These are phyloP conservation scores for Agapornis canus DNA, from an alignment of 2,797 vertebrate species.

Conservation along the genomic window DNA sequence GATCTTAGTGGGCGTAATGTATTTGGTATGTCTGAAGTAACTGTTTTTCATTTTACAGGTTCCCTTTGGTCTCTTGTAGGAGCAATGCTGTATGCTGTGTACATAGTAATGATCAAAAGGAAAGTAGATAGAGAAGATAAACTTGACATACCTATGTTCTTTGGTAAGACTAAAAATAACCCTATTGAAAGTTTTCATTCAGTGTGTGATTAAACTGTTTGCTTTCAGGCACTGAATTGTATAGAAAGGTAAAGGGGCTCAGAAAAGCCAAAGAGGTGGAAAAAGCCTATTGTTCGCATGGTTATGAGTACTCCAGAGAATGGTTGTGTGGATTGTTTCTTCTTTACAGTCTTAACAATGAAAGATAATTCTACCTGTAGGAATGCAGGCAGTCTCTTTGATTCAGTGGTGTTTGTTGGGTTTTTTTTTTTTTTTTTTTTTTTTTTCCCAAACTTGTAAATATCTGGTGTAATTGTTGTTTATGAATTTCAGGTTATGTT, in stretches of 20 bases:
- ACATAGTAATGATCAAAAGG: constrained; percentile 97
- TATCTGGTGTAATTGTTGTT: not conserved
- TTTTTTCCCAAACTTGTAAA: not conserved
- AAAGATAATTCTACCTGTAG: not conserved
- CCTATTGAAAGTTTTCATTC: not conserved
- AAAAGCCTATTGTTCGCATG: not conserved
- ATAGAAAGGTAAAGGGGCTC: not conserved
- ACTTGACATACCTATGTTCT: constrained; percentile 97
- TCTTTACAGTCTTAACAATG: not conserved
- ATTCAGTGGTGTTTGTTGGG: not conserved
- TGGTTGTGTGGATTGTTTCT: not conserved
- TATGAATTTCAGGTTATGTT: not conserved
- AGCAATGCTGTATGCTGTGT: constrained; percentile 91
- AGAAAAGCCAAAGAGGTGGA: not conserved
- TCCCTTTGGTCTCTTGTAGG: constrained; percentile 93
- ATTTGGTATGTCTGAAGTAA: not conserved
- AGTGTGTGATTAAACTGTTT: not conserved
- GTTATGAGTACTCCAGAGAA: not conserved
- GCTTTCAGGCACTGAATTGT: not conserved
- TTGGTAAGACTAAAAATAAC: constrained; percentile 82
- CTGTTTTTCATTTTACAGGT: constrained; percentile 75
- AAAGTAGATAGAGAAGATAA: constrained; percentile 95
- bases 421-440: not conserved
- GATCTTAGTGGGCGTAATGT: not conserved
- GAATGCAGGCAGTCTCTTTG: not conserved